Percentiles rank a stretch among this genome's conserved stretches.
Evolutionary conservation across 2,888 invertebrate genomes (phyloP).

Genomic region (Apomyelois bistriatella): DNA sequence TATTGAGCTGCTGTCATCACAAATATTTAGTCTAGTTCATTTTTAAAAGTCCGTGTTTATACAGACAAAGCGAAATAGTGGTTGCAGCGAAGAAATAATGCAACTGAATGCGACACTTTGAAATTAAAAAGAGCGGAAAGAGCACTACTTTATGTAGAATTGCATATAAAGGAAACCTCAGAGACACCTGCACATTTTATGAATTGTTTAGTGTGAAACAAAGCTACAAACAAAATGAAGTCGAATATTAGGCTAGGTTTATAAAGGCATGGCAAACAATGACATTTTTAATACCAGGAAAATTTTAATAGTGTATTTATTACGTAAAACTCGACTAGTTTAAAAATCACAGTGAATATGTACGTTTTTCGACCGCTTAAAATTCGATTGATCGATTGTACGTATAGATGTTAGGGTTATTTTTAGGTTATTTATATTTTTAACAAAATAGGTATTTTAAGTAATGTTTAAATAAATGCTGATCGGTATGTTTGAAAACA

Average conservation of each 20-base stretch:
- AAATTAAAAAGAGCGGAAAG: conserved; percentile 5
- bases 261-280: too few relatives aligned
- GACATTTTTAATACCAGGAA: not conserved
- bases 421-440: too few relatives aligned
- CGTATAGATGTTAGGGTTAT: too few relatives aligned
- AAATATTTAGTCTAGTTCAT: not conserved
- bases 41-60: not conserved
- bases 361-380: too few relatives aligned
- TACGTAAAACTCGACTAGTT: too few relatives aligned
- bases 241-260: not conserved
- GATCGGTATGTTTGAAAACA: too few relatives aligned
- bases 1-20: too few relatives aligned
- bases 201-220: not conserved
- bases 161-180: not conserved
- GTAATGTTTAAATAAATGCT: too few relatives aligned
- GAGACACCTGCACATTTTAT: not conserved
- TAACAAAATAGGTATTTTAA: too few relatives aligned
- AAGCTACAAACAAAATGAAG: not conserved
- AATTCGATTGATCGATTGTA: too few relatives aligned
- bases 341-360: too few relatives aligned
- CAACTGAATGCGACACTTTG: conserved; percentile 7
- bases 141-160: not conserved
- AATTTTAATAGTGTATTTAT: not conserved
- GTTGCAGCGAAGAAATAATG: conserved; percentile 1
- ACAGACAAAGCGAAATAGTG: conserved; percentile 12